Conservation (phyloP, 2,797 vertebrate species). For the Hyperoplus lanceolatus region DNA sequence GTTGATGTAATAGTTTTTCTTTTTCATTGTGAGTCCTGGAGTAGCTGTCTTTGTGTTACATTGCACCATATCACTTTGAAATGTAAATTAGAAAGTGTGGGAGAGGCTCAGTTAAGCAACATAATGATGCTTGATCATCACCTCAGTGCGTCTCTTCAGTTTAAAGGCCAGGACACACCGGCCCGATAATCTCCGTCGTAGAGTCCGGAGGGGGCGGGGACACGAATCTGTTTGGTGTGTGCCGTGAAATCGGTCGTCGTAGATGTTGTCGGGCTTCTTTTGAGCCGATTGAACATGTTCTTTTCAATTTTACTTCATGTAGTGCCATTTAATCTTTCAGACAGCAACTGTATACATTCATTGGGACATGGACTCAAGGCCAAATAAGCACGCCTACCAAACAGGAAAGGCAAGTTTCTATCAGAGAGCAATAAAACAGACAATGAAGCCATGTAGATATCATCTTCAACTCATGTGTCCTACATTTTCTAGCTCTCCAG, state of each 20-base stretch:
- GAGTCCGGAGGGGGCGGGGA: too few species aligned
- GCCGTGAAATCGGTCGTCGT: too few species aligned
- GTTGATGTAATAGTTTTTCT: constrained; percentile 3
- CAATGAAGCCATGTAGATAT: constrained; percentile 1
- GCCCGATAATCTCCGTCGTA: too few species aligned
- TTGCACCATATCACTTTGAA: constrained; percentile 10
- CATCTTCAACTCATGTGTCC: constrained; percentile 4
- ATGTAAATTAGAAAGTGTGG: constrained; percentile 37
- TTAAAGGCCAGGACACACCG: too few species aligned
- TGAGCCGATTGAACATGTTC: too few species aligned
- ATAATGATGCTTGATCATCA: constrained; percentile 45
- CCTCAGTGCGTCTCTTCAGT: constrained; percentile 41
- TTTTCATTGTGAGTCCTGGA: constrained; percentile 3
- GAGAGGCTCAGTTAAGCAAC: constrained; percentile 30
- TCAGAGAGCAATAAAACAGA: constrained; percentile 1
- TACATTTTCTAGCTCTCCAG: constrained; percentile 3
- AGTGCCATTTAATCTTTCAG: neutral
- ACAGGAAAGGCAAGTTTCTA: constrained; percentile 33
- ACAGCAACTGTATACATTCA: constrained; percentile 1
- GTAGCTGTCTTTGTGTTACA: constrained; percentile 4
- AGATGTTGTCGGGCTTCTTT: too few species aligned
- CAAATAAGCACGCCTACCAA: constrained; percentile 17
- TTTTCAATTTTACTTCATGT: too few species aligned
- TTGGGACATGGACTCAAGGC: constrained; percentile 12
- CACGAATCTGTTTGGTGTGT: too few species aligned